A percentile compares a stretch with the other conserved stretches of the same genome.
Conservation (phyloP, 2,113 vertebrate species). For the Globicephala melas region DNA sequence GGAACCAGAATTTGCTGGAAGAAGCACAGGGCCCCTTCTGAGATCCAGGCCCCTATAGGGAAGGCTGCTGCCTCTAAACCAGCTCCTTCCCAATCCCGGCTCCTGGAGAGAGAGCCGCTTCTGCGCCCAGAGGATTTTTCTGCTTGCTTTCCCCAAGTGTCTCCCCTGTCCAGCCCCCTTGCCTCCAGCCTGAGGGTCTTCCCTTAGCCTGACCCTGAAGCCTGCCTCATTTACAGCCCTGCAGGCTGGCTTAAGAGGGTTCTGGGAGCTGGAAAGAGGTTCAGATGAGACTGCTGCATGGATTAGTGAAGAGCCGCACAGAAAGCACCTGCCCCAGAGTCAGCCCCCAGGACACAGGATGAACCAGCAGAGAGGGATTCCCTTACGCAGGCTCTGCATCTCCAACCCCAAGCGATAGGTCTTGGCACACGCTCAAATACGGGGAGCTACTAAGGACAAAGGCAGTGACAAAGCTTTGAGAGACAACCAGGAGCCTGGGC, state of each 20-base stretch:
- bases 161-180: background rate
- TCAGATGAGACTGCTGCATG: conserved; percentile 28
- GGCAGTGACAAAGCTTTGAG: background rate
- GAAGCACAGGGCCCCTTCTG: background rate
- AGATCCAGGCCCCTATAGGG: background rate
- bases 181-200: background rate
- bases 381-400: no score
- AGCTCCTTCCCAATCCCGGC: background rate
- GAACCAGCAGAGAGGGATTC: no score
- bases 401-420: background rate
- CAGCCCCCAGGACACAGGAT: no score
- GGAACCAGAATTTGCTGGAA: background rate
- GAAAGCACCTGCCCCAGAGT: no score
- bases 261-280: conserved; percentile 68
- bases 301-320: no score
- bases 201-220: conserved; percentile 18
- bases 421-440: background rate
- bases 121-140: background rate
- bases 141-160: background rate
- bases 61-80: background rate
- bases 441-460: background rate
- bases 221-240: conserved; percentile 82
- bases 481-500: background rate
- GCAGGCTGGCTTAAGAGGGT: conserved; percentile 65
- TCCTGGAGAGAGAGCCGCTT: background rate